These are phyloP conservation scores for Tiliqua scincoides DNA, from an alignment of 2,113 vertebrate genomes.

Conservation along the genomic window DNA sequence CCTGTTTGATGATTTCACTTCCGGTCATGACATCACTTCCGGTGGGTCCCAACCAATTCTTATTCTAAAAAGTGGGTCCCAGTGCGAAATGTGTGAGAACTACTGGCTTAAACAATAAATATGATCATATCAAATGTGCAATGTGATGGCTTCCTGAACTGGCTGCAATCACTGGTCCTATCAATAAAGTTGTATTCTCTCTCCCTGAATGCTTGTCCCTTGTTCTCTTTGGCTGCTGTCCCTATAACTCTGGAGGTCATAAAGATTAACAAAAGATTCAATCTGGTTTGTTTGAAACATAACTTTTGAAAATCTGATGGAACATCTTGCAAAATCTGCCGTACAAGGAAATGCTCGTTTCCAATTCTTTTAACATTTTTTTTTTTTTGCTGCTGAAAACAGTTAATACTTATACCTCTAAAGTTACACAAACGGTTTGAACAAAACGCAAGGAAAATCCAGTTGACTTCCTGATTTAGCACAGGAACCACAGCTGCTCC, in stretches of 20 bases:
- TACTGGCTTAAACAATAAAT: not conserved
- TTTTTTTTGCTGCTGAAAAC: conserved; percentile 5
- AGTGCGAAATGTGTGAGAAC: too few relatives aligned
- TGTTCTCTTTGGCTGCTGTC: not conserved
- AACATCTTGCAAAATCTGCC: not conserved
- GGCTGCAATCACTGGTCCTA: not conserved
- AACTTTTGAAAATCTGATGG: not conserved
- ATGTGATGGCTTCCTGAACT: not conserved
- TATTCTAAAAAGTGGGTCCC: too few relatives aligned
- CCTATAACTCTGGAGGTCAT: not conserved
- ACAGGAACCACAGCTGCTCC: conserved; percentile 45
- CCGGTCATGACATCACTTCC: too few relatives aligned
- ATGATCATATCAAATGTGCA: not conserved
- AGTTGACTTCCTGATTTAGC: conserved; percentile 46
- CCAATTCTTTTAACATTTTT: too few relatives aligned
- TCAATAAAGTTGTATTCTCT: not conserved
- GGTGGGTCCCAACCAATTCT: too few relatives aligned
- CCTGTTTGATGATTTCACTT: too few relatives aligned
- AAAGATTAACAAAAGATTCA: not conserved
- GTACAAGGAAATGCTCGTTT: not conserved
- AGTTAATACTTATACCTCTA: conserved; percentile 4
- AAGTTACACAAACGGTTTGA: conserved; percentile 19
- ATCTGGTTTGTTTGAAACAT: not conserved
- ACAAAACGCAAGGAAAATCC: conserved; percentile 24
- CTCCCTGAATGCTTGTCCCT: not conserved